These are phyloP conservation scores for Cotesia glomerata DNA, from an alignment of 1,140 invertebrate genomes.

Conservation along the genomic window DNA sequence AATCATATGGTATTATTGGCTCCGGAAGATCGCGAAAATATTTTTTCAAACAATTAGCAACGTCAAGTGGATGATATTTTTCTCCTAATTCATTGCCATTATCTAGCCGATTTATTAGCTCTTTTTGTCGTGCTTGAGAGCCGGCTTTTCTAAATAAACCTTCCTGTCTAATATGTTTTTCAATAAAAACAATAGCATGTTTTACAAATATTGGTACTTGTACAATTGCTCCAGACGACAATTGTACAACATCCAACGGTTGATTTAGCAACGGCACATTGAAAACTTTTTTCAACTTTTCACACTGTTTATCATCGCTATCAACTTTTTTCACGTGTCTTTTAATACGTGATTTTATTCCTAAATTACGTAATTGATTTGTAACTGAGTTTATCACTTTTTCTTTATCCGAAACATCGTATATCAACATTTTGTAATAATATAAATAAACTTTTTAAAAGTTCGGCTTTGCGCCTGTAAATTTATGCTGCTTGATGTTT, in stretches of 20 bases:
- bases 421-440: constrained; percentile 64
- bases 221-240: constrained; percentile 66
- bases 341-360: constrained; percentile 66
- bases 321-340: constrained; percentile 60
- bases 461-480: background rate
- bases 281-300: constrained; percentile 65
- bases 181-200: constrained; percentile 73
- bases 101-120: constrained; percentile 76
- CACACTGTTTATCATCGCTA: constrained; percentile 35
- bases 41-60: constrained; percentile 81
- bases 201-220: constrained; percentile 79
- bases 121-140: constrained; percentile 78
- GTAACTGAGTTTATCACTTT: constrained; percentile 65
- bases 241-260: constrained; percentile 68
- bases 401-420: constrained; percentile 66
- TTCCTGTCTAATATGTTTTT: constrained; percentile 73
- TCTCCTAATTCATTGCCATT: constrained; percentile 69
- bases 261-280: constrained; percentile 68
- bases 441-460: constrained; percentile 11
- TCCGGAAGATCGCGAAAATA: constrained; percentile 84
- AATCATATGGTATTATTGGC: constrained; percentile 74
- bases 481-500: too few species aligned
- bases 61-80: constrained; percentile 77
- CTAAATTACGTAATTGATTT: constrained; percentile 64
- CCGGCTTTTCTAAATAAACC: constrained; percentile 87